These are phyloP conservation scores for Ochropleura plecta DNA, from an alignment of 2,888 invertebrate genomes.

Conservation along the genomic window DNA sequence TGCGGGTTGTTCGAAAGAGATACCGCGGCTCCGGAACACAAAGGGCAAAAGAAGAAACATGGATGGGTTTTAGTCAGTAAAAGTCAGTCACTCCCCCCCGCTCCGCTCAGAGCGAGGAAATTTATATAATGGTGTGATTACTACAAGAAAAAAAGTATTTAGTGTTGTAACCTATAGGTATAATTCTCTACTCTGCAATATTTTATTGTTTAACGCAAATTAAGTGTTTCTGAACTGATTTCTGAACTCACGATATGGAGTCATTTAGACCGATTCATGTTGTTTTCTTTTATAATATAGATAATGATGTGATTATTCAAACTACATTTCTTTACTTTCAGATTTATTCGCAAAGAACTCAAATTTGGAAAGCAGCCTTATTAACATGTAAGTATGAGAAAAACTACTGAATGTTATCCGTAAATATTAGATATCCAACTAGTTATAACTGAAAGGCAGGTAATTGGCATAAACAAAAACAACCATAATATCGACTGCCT, in stretches of 20 bases:
- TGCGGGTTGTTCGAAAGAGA: too few relatives aligned
- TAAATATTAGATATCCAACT: conserved; percentile 19
- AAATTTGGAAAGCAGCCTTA: conserved; percentile 28
- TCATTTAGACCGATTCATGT: neutral
- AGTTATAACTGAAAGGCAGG: conserved; percentile 6
- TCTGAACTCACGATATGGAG: neutral
- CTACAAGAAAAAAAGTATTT: too few relatives aligned
- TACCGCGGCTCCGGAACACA: too few relatives aligned
- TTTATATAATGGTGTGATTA: too few relatives aligned
- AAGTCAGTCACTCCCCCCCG: too few relatives aligned
- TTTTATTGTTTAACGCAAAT: neutral
- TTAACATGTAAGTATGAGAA: conserved; percentile 63
- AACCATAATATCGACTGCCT: conserved; percentile 15
- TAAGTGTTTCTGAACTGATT: neutral
- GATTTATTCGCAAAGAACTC: conserved; percentile 48
- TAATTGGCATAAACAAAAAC: conserved; percentile 17
- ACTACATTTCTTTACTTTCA: conserved; percentile 56
- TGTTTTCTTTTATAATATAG: neutral
- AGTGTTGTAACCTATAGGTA: neutral
- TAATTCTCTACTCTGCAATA: neutral
- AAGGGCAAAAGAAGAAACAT: too few relatives aligned
- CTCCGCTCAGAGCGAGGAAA: too few relatives aligned
- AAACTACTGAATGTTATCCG: neutral
- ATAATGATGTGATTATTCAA: conserved; percentile 5
- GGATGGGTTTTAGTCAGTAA: too few relatives aligned